Base-by-base conservation (phyloP, 2,888 invertebrate genomes). In the Nomada hirtipes region DNA sequence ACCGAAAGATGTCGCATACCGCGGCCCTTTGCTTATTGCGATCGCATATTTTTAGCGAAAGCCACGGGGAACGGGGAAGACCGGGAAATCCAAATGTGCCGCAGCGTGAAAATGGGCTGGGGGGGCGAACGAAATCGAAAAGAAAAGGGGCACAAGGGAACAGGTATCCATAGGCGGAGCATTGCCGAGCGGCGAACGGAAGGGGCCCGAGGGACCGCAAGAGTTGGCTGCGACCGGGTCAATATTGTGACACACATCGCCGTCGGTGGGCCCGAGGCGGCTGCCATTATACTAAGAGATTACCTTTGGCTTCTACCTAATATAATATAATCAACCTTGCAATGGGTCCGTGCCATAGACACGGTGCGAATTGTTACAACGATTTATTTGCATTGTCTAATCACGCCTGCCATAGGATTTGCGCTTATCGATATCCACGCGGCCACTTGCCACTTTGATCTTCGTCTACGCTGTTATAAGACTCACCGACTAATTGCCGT, bases 171-270 rank as follows among this genome's bases (percentile, higher is more conserved):
- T 84, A 82, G 86, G 80, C 83, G 81, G 72, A 77, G 83, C 82
- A 67, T 79, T 67, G 61, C 57, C 13, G 64, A 42, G 50, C 44
- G 76, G 68, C 61, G 67, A 36, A 20, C 55, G 70, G 69, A 82
- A 74, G 70, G 76, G 70, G 76, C 71, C 77, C 69, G 59, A 67
- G 74, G 76, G 67, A 64, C 47, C 57, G 65, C 74, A 67, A 76
- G 59, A 11, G 63, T 42, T 79, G 50, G 63, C 52, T 72, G 75
- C 64, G 59, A 72, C 47, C 76, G 68, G 84, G 87, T 86, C 84
- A 88, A 88, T 88, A 88, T 88, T 88, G 75, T 88, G 88, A 88
- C 88, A 85, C 42, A 77, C 69, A 36, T 63, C 73, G 60, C 64
- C 44, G 78, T 64, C 75, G 77, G 79, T 79, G 69, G 75, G 75